Percentiles rank a stretch among this genome's conserved stretches.
Conservation (phyloP, 2,113 vertebrate species). For the Pyxicephalus adspersus region DNA sequence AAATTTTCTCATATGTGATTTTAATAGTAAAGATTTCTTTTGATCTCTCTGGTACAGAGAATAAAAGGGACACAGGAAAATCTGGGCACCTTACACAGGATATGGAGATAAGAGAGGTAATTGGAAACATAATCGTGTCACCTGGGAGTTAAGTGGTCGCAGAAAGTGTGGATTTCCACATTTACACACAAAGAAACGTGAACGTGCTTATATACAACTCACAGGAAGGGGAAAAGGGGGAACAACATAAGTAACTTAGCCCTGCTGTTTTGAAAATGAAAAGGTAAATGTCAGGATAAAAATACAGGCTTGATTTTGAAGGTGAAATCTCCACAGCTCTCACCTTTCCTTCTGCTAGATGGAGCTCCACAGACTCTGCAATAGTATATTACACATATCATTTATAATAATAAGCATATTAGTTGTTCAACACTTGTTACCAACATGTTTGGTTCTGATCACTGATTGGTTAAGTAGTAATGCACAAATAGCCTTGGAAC, state of each 20-base stretch:
- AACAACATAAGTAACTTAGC: not conserved
- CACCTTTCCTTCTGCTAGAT: no score
- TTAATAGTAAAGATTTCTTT: constrained; percentile 49
- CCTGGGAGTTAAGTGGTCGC: constrained; percentile 53
- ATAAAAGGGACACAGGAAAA: constrained; percentile 29
- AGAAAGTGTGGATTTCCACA: constrained; percentile 37
- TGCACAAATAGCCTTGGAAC: no score
- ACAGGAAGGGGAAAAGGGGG: not conserved
- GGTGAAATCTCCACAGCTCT: no score
- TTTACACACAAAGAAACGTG: constrained; percentile 8
- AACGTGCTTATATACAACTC: not conserved
- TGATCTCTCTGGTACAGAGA: constrained; percentile 46
- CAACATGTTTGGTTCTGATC: no score
- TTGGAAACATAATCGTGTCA: constrained; percentile 54
- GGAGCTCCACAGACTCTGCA: no score
- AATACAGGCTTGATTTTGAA: no score
- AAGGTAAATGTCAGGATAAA: no score
- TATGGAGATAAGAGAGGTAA: constrained; percentile 45
- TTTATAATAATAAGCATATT: no score
- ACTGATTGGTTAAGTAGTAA: no score
- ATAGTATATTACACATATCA: no score
- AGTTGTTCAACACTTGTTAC: no score
- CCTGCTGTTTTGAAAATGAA: no score
- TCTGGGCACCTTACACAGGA: constrained; percentile 50
- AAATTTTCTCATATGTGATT: constrained; percentile 56